Percentiles rank a stretch among this genome's conserved stretches.
Evolutionary conservation across 92 coral and sea anemone species (phyloP).

Genomic region (Palythoa grandis): DNA sequence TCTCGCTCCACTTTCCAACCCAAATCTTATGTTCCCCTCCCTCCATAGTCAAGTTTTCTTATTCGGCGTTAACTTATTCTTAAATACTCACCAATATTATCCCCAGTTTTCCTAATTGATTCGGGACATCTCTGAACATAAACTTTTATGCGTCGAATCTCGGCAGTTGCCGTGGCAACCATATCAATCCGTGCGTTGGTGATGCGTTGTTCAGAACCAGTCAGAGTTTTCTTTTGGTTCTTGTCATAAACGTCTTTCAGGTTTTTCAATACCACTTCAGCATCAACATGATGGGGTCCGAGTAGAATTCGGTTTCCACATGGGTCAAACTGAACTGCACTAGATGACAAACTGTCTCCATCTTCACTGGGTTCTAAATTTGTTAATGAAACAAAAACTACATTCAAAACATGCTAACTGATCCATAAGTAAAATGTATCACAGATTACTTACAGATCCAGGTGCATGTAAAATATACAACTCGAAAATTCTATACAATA

Average conservation of each 20-base stretch:
- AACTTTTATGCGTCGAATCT: conserved; percentile 65
- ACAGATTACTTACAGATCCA: no score
- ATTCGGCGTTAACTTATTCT: no score
- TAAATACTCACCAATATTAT: conserved; percentile 50
- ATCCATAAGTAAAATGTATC: neutral
- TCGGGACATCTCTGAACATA: conserved; percentile 84
- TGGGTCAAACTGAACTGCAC: conserved; percentile 37
- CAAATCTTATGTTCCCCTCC: neutral
- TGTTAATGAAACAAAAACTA: neutral
- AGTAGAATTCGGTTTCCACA: conserved; percentile 28
- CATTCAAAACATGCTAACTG: neutral
- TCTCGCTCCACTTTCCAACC: neutral
- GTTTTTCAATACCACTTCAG: conserved; percentile 59
- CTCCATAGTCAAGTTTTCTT: neutral
- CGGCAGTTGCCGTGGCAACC: conserved; percentile 66
- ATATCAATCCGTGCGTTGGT: conserved; percentile 61
- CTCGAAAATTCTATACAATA: no score
- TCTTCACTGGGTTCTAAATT: neutral
- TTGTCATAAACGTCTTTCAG: conserved; percentile 81
- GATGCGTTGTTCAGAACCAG: conserved; percentile 73
- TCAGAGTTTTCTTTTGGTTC: conserved; percentile 62
- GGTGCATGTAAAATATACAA: no score
- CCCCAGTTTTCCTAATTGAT: conserved; percentile 72
- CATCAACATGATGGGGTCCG: conserved; percentile 44
- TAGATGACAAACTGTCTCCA: neutral